phyloP scores from a whole-genome alignment of 2,797 vertebrate species.

The Tenualosa ilisha region DNA sequence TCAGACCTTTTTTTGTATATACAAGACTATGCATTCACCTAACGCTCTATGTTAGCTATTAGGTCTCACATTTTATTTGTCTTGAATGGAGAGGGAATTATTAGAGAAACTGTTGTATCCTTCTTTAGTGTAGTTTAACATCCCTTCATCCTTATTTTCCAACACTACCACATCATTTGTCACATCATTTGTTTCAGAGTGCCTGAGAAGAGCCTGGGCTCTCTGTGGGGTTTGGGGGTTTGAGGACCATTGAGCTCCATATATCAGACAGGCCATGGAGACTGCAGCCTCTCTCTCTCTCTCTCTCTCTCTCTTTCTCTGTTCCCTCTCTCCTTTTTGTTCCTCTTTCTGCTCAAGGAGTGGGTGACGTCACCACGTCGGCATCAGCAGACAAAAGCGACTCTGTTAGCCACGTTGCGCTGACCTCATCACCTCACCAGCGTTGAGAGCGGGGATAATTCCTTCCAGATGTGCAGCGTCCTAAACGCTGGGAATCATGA shows the following conservation, averaged over 20 bases:
- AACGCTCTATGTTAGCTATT: neutral
- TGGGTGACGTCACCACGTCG: slow-evolving; percentile 47
- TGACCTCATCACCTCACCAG: slow-evolving; percentile 55
- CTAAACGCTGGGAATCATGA: slow-evolving; percentile 45
- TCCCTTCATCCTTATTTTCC: neutral
- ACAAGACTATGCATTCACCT: neutral
- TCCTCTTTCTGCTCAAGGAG: neutral
- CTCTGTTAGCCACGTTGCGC: slow-evolving; percentile 54
- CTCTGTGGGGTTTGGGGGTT: neutral
- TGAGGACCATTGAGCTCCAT: neutral
- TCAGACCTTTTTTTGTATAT: neutral
- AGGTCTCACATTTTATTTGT: neutral
- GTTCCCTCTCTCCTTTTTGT: slow-evolving; percentile 31
- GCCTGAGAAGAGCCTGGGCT: neutral
- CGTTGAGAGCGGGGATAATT: slow-evolving; percentile 45
- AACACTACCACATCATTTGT: neutral
- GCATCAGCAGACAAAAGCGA: slow-evolving; percentile 58
- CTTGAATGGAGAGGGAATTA: neutral
- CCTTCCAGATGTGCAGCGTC: slow-evolving; percentile 58
- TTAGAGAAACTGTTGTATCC: neutral
- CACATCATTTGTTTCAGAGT: neutral
- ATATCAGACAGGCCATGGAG: neutral
- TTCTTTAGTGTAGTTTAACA: neutral
- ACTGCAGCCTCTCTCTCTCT: neutral
- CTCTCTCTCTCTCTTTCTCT: neutral